A percentile compares a stretch with the other conserved stretches of the same genome.
Evolutionary conservation across 2,113 vertebrate species (phyloP).

Genomic region (Periophthalmodon schlosseri): DNA sequence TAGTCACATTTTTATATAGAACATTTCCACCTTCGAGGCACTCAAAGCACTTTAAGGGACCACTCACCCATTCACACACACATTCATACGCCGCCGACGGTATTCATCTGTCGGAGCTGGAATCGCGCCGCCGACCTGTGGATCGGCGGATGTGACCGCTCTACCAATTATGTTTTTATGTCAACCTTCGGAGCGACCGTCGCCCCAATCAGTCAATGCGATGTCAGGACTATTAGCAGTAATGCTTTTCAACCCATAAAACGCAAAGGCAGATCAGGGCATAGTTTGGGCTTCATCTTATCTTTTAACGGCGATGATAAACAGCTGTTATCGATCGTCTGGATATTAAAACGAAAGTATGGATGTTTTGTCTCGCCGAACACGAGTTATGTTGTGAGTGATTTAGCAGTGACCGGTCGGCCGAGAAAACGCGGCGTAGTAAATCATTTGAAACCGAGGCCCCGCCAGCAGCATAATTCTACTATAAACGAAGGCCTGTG

Average conservation of each 20-base stretch:
- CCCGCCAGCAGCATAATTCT: conserved; percentile 22
- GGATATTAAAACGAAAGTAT: background rate
- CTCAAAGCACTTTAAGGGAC: too few species aligned
- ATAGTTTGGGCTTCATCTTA: background rate
- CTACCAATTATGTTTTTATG: too few species aligned
- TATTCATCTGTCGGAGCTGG: too few species aligned
- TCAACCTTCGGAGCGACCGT: too few species aligned
- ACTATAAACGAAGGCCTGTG: background rate
- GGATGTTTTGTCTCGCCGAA: background rate
- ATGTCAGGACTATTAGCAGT: background rate
- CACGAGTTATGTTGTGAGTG: conserved; percentile 20
- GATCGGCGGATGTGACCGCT: too few species aligned
- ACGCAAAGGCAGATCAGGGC: background rate
- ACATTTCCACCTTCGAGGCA: too few species aligned
- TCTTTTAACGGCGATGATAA: conserved; percentile 5
- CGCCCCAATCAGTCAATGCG: background rate
- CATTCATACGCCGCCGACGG: too few species aligned
- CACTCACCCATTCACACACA: too few species aligned
- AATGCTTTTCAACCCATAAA: background rate
- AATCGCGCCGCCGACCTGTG: too few species aligned
- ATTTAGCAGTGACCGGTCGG: conserved; percentile 19
- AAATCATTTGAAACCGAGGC: conserved; percentile 28
- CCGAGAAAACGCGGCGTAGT: background rate
- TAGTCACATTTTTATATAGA: too few species aligned
- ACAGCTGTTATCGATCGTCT: conserved; percentile 11